These are phyloP conservation scores for Cygnus atratus DNA, from an alignment of 2,113 vertebrate species.

Conservation along the genomic window DNA sequence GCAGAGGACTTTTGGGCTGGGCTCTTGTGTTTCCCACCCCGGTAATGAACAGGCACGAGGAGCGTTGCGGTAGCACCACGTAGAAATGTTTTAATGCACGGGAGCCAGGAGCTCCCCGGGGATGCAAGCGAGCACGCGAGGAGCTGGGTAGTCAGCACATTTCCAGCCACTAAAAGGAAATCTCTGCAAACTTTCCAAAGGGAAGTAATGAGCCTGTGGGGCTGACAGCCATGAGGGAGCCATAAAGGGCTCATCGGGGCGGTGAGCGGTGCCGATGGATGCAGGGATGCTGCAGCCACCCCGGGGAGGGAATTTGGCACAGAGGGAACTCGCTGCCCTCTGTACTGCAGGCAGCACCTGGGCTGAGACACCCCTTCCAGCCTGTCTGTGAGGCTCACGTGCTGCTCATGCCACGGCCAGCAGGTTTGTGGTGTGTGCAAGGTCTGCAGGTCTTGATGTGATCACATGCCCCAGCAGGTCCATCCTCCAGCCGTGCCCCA, in stretches of 20 bases:
- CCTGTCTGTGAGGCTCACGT: fast-evolving
- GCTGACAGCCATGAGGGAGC: background rate
- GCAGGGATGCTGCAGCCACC: fast-evolving
- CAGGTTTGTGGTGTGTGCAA: background rate
- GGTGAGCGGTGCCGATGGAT: fast-evolving
- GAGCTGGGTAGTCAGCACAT: fast-evolving
- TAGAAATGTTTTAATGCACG: background rate
- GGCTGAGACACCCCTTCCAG: background rate
- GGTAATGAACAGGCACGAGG: background rate
- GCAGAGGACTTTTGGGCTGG: background rate
- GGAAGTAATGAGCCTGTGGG: background rate
- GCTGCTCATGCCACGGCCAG: fast-evolving
- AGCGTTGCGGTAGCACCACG: background rate
- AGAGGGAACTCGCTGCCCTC: background rate
- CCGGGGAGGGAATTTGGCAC: background rate
- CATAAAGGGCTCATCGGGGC: background rate
- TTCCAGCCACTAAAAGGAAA: background rate
- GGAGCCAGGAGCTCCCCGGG: background rate
- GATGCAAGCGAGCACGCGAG: fast-evolving
- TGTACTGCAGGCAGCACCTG: background rate
- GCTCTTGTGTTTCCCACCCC: background rate
- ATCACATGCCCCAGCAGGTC: background rate
- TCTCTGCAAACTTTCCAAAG: background rate
- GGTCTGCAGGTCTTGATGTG: background rate
- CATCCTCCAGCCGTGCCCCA: background rate